Evolutionary conservation across 30 jellyfish, hydroid and myxozoan genomes (phyloP), one percentile per base, ranked within the genome.

Genomic region (Chironex yamaguchii): DNA sequence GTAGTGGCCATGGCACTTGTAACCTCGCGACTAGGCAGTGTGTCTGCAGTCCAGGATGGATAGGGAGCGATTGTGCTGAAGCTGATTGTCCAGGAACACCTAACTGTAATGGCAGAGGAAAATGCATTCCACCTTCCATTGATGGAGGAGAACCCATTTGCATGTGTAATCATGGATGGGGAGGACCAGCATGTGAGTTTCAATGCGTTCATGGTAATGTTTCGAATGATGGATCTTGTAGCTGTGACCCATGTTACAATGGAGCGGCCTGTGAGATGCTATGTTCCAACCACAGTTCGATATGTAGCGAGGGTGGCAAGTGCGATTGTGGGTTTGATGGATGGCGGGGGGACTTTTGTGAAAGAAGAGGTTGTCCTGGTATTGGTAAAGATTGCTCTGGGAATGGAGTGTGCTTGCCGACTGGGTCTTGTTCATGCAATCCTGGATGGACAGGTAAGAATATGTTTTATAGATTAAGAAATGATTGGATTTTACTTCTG

Each of bases 41-140:
- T 29, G 58, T 71, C 0, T 83, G 93, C 54, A 87, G 71, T 17
- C 93, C 93, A 11, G 93, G 93, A 0, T 83, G 93, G 93, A 83
- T 83, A 20, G 93, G 93, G 36, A 83, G 14, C 30, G 62, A 83
- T 33, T 83, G 93, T 75, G 71, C 70, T 53, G 93, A 83, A 32
- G 87, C 93, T 6, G 93, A 83, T 49, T 83, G 93, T 30, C 93
- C 93, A 2, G 93, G 93, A 36, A 83, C 93, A 51, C 93, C 93
- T 4, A 83, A 83, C 50, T 83, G 93, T 67, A 83, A 69, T 34
- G 76, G 76, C 51, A 69, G 87, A 51, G 93, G 93, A n/a, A 20
- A 36, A 27, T 83, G 93, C 32, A 29, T 83, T 25, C 72, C 91
- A 21, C 91, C 91, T 1, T 14, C 75, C 14, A 36, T 71, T 6